phyloP scores from a whole-genome alignment of 2,113 vertebrate species.

The Agelaius tricolor region DNA sequence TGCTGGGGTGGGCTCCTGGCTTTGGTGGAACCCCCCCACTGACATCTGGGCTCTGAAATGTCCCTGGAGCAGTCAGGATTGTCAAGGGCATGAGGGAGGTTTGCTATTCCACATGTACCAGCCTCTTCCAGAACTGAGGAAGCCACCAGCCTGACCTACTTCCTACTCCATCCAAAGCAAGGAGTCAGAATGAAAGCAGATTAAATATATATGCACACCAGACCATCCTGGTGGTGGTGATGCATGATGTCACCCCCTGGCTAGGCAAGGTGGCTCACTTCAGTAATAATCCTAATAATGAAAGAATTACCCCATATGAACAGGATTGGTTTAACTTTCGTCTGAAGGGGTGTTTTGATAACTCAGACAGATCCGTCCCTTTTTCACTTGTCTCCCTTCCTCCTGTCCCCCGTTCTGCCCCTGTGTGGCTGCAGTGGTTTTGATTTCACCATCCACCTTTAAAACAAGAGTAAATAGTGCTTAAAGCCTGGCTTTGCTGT shows the following conservation, averaged over 20 bases:
- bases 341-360: neutral
- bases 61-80: neutral
- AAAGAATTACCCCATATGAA: neutral
- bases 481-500: neutral
- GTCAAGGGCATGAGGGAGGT: neutral
- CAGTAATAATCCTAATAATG: neutral
- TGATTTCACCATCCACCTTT: neutral
- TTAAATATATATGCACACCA: neutral
- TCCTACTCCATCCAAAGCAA: neutral
- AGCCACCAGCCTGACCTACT: neutral
- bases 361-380: accelerated
- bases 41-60: neutral
- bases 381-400: neutral
- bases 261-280: neutral
- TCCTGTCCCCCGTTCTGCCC: accelerated
- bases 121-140: neutral
- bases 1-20: neutral
- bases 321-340: neutral
- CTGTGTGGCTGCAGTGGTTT: neutral
- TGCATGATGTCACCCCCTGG: neutral
- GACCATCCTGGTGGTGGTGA: neutral
- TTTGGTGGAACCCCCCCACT: accelerated
- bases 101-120: neutral
- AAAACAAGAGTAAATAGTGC: neutral
- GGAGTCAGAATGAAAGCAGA: neutral